Base-by-base conservation (phyloP, 2,113 vertebrate species). In the Garra rufa region DNA sequence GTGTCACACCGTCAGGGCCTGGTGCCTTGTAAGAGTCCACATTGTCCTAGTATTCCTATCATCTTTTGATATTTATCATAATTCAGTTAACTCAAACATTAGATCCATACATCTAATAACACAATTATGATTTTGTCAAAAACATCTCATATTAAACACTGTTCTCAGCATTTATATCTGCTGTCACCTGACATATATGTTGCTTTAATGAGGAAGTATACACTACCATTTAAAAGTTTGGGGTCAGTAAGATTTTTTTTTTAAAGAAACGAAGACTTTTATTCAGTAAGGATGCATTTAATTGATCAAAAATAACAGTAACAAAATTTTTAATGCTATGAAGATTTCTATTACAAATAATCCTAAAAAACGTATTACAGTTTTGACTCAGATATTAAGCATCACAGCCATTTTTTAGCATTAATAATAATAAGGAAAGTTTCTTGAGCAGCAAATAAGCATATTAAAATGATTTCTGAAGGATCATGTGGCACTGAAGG, bases 11-110 rank as follows among this genome's bases (percentile, higher is more conserved):
- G n/a, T n/a, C n/a, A n/a, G n/a, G n/a, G n/a, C n/a, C n/a, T n/a
- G n/a, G n/a, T n/a, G n/a, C n/a, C 43, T 89, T 88, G 90, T 90
- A 79, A 88, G 90, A 63, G 28, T 34, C 28, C 63, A 7, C 28
- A 19, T 34, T 69, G 30, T 69, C 17, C 4, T 69, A 67, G 3
- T 38, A 69, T 38, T 38, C 17, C 17, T 3, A 21, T 38, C 30
- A 19, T 69, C 21, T 67, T 69, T 38, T 38, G 65, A 69, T 8
- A 69, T 69, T 38, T 67, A 38, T 10, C 19, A 21, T 69, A 21
- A 69, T 21, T 21, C 9, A 3, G 1, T 30, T 28, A 38, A 15
- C 38, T 67, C 63, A 67, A 67, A 38, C 30, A 34, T 41, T 21
- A 41, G 3, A 38, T 69, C 3, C 30, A 17, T 41, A 41, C 17